Conservation (phyloP, 2,888 invertebrate species). For the Gari tellinella region DNA sequence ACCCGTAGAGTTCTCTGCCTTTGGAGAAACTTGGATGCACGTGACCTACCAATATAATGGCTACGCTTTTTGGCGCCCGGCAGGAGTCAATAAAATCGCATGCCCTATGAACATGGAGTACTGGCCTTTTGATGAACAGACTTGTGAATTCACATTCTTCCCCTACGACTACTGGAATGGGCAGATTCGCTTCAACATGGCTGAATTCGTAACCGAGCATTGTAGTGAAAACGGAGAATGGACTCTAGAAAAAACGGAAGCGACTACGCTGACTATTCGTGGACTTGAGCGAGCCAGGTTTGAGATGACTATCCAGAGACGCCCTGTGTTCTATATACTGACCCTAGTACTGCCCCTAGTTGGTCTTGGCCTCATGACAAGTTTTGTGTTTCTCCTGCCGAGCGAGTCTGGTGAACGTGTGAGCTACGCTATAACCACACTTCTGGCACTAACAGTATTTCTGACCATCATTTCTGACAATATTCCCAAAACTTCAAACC, state of each 20-base stretch:
- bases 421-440: too few species aligned
- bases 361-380: conserved; percentile 1
- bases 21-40: conserved; percentile 17
- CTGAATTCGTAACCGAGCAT: not conserved
- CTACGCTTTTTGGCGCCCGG: conserved; percentile 7
- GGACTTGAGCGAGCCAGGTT: conserved; percentile 1
- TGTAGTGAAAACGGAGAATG: conserved; percentile 7
- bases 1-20: conserved; percentile 8
- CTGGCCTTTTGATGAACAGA: conserved; percentile 50
- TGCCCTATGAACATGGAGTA: conserved; percentile 40
- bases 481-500: conserved; percentile 16
- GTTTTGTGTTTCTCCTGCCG: too few species aligned
- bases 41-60: conserved; percentile 11
- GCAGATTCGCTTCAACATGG: not conserved
- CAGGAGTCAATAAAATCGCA: conserved; percentile 12
- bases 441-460: too few species aligned
- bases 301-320: not conserved
- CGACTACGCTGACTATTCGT: not conserved
- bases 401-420: too few species aligned
- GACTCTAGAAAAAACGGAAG: not conserved
- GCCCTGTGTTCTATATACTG: conserved; percentile 6
- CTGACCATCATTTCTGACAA: conserved; percentile 17
- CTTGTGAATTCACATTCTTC: conserved; percentile 24
- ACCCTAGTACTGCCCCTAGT: conserved; percentile 11
- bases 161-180: not conserved